Evolutionary conservation across 2,113 vertebrate genomes (phyloP).

Genomic region (Erythrolamprus reginae): DNA sequence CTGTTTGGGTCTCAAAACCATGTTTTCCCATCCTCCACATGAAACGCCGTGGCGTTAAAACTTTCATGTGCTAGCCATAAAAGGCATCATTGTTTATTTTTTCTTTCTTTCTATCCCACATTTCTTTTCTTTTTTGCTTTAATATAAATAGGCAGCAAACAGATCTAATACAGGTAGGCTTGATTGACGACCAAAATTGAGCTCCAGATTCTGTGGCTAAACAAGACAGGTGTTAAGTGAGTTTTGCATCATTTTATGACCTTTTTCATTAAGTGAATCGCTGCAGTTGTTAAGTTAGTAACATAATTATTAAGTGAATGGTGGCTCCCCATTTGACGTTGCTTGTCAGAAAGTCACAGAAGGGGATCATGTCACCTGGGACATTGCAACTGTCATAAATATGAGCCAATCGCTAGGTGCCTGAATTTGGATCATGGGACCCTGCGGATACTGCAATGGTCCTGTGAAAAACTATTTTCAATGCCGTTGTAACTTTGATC

Average conservation of each 20-base stretch:
- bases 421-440: neutral
- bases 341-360: neutral
- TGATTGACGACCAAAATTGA: neutral
- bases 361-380: neutral
- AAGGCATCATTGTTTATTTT: neutral
- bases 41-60: neutral
- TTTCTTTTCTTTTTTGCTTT: neutral
- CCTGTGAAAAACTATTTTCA: neutral
- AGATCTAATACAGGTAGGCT: neutral
- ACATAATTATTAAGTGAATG: neutral
- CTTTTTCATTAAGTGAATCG: neutral
- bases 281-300: neutral
- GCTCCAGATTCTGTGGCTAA: neutral
- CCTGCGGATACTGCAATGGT: too few species aligned
- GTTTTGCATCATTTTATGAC: neutral
- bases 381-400: neutral
- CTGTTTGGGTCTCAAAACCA: neutral
- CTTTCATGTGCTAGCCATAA: neutral
- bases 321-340: neutral
- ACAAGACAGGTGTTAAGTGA: neutral
- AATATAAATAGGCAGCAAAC: neutral
- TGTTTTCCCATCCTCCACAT: neutral
- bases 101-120: neutral
- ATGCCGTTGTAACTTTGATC: neutral
- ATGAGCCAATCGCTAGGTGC: neutral